phyloP scores from a whole-genome alignment of 2,888 invertebrate genomes.

The Arrhopalites spinosus region DNA sequence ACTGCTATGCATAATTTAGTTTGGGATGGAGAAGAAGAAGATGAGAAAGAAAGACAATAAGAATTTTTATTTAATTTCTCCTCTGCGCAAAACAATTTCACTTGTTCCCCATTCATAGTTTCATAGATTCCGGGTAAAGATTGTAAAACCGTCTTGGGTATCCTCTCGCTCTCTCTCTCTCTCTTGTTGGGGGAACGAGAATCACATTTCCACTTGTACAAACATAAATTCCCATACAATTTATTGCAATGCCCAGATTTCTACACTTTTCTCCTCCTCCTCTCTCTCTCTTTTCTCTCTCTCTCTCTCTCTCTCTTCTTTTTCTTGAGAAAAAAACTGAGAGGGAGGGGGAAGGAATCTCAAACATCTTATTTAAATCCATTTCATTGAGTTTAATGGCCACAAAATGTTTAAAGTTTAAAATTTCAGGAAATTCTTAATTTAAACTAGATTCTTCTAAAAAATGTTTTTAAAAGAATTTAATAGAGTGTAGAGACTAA shows the following conservation, averaged over 20 bases:
- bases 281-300: not conserved
- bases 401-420: too few species aligned
- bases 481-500: too few species aligned
- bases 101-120: not conserved
- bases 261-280: too few species aligned
- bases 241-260: constrained; percentile 31
- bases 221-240: constrained; percentile 32
- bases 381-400: too few species aligned
- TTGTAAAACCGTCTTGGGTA: not conserved
- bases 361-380: constrained; percentile 14
- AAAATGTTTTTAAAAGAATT: too few species aligned
- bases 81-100: constrained; percentile 32
- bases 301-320: not conserved
- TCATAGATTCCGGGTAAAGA: constrained; percentile 31
- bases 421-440: too few species aligned
- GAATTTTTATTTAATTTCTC: constrained; percentile 19
- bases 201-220: constrained; percentile 22
- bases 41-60: constrained; percentile 12
- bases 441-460: too few species aligned
- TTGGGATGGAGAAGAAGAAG: constrained; percentile 6
- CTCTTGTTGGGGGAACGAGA: not conserved
- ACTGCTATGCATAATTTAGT: constrained; percentile 27
- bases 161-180: not conserved
- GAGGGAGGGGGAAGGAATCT: not conserved
- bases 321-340: not conserved